Evolutionary conservation across 2,888 invertebrate species (phyloP).

Genomic region (Mechanitis messenoides): DNA sequence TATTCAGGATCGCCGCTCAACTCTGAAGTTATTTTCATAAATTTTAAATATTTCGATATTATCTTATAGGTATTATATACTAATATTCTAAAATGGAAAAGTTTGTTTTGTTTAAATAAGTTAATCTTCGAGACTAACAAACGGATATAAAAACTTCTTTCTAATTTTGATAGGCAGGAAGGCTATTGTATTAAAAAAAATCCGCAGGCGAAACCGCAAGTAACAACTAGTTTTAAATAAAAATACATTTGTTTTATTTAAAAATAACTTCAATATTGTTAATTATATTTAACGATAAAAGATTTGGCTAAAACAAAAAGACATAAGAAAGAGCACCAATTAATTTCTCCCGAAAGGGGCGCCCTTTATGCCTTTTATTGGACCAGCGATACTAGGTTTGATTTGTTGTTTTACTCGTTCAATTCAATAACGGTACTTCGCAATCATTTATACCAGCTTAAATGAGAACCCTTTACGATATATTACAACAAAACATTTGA

Average conservation of each 20-base stretch:
- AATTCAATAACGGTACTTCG: conserved; percentile 38
- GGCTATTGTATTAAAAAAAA: too few species aligned
- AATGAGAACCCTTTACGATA: conserved; percentile 17
- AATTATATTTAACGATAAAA: conserved; percentile 60
- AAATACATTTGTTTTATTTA: too few species aligned
- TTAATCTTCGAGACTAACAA: too few species aligned
- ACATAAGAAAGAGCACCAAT: conserved; percentile 62
- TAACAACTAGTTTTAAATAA: too few species aligned
- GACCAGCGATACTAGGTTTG: conserved; percentile 46
- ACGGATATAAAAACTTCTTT: too few species aligned
- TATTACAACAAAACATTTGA: conserved; percentile 2
- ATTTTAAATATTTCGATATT: too few species aligned
- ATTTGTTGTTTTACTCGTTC: conserved; percentile 55
- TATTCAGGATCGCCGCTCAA: conserved; percentile 17
- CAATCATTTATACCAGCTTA: conserved; percentile 25
- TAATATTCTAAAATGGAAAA: too few species aligned
- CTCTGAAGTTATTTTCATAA: conserved; percentile 8
- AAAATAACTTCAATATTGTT: conserved; percentile 12
- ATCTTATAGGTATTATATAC: too few species aligned
- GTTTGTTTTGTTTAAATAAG: too few species aligned
- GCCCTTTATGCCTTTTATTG: conserved; percentile 50
- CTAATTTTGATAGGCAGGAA: too few species aligned
- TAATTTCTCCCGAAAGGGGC: conserved; percentile 65
- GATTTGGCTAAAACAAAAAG: conserved; percentile 64
- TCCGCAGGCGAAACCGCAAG: too few species aligned